Conservation (phyloP, 2,888 invertebrate genomes). For the Caenorhabditis japonica region DNA sequence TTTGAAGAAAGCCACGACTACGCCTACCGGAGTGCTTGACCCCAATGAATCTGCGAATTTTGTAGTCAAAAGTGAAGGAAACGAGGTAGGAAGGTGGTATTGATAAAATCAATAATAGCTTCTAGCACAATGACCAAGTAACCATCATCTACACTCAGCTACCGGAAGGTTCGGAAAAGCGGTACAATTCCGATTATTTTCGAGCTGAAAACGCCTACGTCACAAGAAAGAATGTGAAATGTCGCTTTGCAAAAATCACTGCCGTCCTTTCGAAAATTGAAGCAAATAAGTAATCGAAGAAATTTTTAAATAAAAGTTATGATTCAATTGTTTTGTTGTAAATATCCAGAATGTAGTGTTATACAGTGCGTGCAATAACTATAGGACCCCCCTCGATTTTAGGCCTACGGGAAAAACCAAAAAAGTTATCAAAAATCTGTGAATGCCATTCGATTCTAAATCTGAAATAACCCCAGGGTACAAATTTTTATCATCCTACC, state of each 20-base stretch:
- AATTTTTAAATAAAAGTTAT: neutral
- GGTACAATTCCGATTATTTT: constrained; percentile 43
- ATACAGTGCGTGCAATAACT: no score
- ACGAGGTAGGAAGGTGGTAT: constrained; percentile 19
- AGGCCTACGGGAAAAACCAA: no score
- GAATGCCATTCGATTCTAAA: no score
- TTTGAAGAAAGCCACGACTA: constrained; percentile 41
- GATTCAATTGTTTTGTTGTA: neutral
- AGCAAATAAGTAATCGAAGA: neutral
- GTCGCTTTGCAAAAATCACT: constrained; percentile 30
- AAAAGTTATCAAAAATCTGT: no score
- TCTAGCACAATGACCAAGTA: constrained; percentile 34
- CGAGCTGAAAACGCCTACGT: constrained; percentile 18
- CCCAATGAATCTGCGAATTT: constrained; percentile 37
- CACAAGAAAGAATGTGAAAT: constrained; percentile 29
- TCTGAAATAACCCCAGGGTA: no score
- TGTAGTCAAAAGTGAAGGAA: constrained; percentile 32
- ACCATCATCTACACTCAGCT: constrained; percentile 42
- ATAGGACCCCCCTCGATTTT: no score
- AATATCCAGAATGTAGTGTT: neutral
- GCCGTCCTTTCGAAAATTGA: constrained; percentile 36
- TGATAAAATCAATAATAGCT: neutral
- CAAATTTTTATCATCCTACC: no score
- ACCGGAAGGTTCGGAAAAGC: constrained; percentile 43
- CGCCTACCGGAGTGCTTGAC: constrained; percentile 43